Percentiles rank a stretch among this genome's conserved stretches.
Conservation (phyloP, 2,888 invertebrate species). For the Cosmia trapezina region DNA sequence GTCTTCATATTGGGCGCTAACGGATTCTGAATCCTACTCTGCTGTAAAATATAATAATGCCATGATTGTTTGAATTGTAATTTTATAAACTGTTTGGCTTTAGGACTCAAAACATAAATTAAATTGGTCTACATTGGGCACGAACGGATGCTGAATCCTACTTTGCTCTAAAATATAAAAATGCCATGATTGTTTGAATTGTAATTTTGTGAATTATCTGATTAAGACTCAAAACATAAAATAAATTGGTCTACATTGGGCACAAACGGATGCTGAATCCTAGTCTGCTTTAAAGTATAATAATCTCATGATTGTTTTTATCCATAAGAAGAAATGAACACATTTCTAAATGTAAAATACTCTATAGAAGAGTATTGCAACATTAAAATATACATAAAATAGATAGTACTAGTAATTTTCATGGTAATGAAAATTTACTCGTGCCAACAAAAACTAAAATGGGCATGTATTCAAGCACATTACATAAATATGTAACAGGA, state of each 20-base stretch:
- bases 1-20: neutral
- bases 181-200: too few species aligned
- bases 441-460: constrained; percentile 58
- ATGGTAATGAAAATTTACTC: constrained; percentile 34
- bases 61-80: neutral
- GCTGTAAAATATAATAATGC: too few species aligned
- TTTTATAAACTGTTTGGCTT: too few species aligned
- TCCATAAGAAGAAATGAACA: neutral
- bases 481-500: constrained; percentile 65
- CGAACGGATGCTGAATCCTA: too few species aligned
- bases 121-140: too few species aligned
- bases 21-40: too few species aligned
- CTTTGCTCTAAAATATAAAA: too few species aligned
- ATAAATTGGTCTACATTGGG: neutral
- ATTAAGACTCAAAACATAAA: constrained; percentile 1
- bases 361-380: neutral
- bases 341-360: neutral
- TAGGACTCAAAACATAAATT: too few species aligned
- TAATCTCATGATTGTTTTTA: neutral
- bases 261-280: too few species aligned
- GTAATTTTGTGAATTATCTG: constrained; percentile 6
- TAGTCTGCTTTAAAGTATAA: too few species aligned
- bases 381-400: neutral
- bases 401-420: constrained; percentile 10
- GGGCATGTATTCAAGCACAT: constrained; percentile 54